Base-by-base conservation (phyloP, 2,113 vertebrate genomes). In the Callorhinus ursinus region DNA sequence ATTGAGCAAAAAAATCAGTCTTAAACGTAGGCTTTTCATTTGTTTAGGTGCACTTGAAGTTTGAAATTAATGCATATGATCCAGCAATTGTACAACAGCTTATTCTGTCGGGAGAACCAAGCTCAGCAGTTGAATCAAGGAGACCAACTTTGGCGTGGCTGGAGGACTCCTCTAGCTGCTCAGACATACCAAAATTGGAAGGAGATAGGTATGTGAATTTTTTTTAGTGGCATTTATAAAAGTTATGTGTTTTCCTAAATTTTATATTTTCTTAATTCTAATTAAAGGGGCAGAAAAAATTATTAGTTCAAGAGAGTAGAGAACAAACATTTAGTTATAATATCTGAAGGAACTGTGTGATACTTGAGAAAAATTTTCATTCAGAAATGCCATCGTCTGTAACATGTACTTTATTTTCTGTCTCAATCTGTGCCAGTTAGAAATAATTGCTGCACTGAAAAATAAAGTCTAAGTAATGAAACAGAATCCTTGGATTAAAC, bases 1-100 rank as follows among this genome's bases (percentile, higher is more conserved):
- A 88, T 69, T 95, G 28, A 42, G 72, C 88, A 89, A 83, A n/a
- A n/a, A 91, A 93, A 59, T 74, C 18, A 2, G n/a, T 95, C 31
- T 42, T 98, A 53, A 96, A 91, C 2, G 84, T 94, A 96, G 83
- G 42, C 24, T 98, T 96, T 63, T 98, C 53, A 2, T 98, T 96
- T 93, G 2, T 97, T 97, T 98, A 99, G 99, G 99, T 99, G 98
- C 99, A 99, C 98, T 99, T 99, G 97, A 99, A 99, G 98, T 99
- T 99, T 98, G 99, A 99, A 97, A 99, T 99, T 98, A 99, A 99
- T 98, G 99, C 99, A 0, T 99, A 99, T 74, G 99, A 99, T 98
- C 99, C 99, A 0, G 99, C 99, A 97, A 99, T 99, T 98, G 98
- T 99, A 96, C 99, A 99, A 95, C 99, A 99, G 93, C 99, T 99